A percentile compares a stretch with the other conserved stretches of the same genome.
Evolutionary conservation across 2,113 vertebrate species (phyloP).

Genomic region (Brienomyrus longianalis): DNA sequence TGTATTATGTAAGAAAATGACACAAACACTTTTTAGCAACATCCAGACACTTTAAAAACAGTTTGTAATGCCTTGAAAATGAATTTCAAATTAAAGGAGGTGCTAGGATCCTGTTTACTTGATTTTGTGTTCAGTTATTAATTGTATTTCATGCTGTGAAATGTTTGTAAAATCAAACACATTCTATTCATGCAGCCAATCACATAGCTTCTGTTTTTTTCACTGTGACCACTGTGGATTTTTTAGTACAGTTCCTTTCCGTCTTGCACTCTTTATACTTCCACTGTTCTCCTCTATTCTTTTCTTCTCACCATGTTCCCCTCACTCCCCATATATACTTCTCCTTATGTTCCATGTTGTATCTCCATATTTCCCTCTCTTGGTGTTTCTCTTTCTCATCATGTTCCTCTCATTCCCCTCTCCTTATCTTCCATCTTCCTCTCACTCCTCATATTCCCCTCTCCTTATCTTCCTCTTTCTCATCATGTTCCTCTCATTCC

Average conservation of each 20-base stretch:
- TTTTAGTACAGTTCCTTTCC: neutral
- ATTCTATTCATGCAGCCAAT: neutral
- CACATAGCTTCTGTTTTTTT: neutral
- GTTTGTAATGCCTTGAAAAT: neutral
- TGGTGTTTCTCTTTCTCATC: neutral
- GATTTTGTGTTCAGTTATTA: neutral
- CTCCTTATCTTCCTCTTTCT: neutral
- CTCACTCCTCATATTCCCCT: neutral
- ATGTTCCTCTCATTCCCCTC: neutral
- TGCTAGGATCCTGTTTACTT: neutral
- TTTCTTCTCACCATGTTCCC: neutral
- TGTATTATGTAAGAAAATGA: neutral
- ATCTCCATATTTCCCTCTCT: neutral
- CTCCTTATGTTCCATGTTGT: neutral
- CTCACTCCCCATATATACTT: neutral
- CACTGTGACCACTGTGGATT: neutral
- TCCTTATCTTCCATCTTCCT: neutral
- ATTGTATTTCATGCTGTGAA: neutral
- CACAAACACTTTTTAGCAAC: neutral
- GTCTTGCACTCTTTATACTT: no score
- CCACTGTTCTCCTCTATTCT: neutral
- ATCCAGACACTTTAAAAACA: neutral
- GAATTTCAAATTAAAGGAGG: neutral
- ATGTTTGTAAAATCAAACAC: neutral
- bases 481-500: neutral